phyloP scores from a whole-genome alignment of 2,113 vertebrate species.

The Myodes glareolus region DNA sequence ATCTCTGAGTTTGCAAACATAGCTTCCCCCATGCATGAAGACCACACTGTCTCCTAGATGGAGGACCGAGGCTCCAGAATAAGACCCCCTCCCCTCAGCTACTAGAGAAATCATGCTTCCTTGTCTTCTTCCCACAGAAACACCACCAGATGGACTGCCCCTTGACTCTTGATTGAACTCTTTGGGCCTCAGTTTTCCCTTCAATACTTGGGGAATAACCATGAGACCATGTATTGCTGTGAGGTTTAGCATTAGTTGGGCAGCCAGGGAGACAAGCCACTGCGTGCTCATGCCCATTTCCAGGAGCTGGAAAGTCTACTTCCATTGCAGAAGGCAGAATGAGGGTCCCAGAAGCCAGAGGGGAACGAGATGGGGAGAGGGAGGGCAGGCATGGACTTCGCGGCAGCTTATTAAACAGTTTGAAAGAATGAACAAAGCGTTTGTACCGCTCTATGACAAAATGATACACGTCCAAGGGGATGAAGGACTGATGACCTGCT shows the following conservation, averaged over 20 bases:
- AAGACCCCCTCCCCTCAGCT: not conserved
- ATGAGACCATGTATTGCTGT: fast-evolving
- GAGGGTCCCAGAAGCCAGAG: not conserved
- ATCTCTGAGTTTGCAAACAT: not conserved
- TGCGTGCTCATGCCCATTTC: no score
- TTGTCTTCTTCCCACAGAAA: not conserved
- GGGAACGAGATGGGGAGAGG: not conserved
- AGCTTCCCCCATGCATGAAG: not conserved
- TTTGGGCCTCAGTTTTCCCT: not conserved
- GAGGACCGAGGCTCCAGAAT: not conserved
- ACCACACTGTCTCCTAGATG: not conserved
- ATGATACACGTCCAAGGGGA: not conserved
- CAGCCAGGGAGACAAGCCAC: not conserved
- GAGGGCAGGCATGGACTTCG: not conserved
- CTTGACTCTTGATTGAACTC: not conserved
- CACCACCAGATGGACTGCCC: not conserved
- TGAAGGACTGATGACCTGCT: not conserved
- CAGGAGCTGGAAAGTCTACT: not conserved
- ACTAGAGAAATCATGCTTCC: not conserved
- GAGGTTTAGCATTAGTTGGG: not conserved
- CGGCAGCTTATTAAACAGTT: not conserved
- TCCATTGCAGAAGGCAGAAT: not conserved
- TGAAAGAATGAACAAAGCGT: not conserved
- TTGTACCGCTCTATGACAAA: not conserved
- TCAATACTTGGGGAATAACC: not conserved